A percentile compares a stretch with the other conserved stretches of the same genome.
phyloP scores from a whole-genome alignment of 2,888 invertebrate species.

The Anticlea derivata region DNA sequence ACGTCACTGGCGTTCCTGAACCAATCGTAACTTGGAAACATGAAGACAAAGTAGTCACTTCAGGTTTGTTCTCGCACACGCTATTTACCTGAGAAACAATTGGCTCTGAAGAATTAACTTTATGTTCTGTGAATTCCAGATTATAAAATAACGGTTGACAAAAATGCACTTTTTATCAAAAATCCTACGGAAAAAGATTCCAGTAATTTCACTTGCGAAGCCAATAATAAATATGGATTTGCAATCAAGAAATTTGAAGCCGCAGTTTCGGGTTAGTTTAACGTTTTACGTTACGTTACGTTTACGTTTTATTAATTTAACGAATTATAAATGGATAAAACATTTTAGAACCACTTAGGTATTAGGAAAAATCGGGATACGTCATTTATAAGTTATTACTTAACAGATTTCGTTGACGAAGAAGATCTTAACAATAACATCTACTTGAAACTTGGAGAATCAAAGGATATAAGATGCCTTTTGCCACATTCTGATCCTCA shows the following conservation, averaged over 20 bases:
- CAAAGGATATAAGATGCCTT: conserved; percentile 21
- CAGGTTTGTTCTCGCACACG: conserved; percentile 16
- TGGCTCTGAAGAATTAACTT: too few species aligned
- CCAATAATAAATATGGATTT: conserved; percentile 30
- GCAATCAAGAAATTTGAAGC: conserved; percentile 16
- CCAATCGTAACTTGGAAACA: conserved; percentile 35
- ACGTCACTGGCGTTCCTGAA: conserved; percentile 37
- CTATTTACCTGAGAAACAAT: too few species aligned
- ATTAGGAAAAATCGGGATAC: too few species aligned
- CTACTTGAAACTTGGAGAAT: conserved; percentile 13
- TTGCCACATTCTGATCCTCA: conserved; percentile 6
- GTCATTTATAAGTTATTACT: too few species aligned
- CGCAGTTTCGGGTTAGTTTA: conserved; percentile 23
- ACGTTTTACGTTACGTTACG: too few species aligned
- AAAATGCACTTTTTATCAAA: conserved; percentile 29
- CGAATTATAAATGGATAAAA: too few species aligned
- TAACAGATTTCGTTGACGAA: conserved; percentile 11
- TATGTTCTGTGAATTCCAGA: too few species aligned
- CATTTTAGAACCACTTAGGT: too few species aligned
- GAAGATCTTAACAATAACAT: neutral
- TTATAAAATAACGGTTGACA: conserved; percentile 22
- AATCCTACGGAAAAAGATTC: conserved; percentile 28
- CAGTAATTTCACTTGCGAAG: conserved; percentile 32
- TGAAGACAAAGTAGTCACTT: conserved; percentile 6
- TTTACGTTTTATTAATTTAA: too few species aligned